Evolutionary conservation across 2,113 vertebrate species (phyloP).

Genomic region (Seriola dumerili): DNA sequence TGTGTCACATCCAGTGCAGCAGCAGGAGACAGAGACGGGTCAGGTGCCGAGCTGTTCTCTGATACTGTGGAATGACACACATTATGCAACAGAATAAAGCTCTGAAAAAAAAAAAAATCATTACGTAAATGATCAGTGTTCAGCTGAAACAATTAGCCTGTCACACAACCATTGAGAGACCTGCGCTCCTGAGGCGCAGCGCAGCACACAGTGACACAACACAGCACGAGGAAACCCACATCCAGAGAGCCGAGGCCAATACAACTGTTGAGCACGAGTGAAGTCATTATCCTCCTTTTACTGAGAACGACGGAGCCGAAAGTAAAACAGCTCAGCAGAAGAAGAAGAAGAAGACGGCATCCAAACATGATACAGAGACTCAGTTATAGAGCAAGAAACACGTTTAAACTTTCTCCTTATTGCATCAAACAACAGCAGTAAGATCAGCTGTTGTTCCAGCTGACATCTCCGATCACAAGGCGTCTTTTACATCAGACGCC

Average conservation of each 20-base stretch:
- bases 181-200: conserved; percentile 4
- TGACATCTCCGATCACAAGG: neutral
- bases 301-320: neutral
- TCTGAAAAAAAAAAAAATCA: neutral
- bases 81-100: neutral
- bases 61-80: neutral
- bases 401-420: too few species aligned
- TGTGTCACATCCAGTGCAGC: too few species aligned
- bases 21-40: neutral
- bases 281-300: conserved; percentile 7
- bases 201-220: neutral
- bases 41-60: neutral
- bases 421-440: neutral
- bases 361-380: too few species aligned
- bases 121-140: conserved; percentile 25
- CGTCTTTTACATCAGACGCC: too few species aligned
- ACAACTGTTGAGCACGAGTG: neutral
- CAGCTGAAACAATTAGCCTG: conserved; percentile 1
- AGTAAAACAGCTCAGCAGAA: neutral
- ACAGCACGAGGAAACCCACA: conserved; percentile 1
- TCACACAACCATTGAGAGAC: neutral
- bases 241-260: neutral
- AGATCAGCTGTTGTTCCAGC: neutral
- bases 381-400: neutral
- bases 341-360: too few species aligned